Base-by-base conservation (phyloP, 2,113 vertebrate genomes). In the Grus americana region DNA sequence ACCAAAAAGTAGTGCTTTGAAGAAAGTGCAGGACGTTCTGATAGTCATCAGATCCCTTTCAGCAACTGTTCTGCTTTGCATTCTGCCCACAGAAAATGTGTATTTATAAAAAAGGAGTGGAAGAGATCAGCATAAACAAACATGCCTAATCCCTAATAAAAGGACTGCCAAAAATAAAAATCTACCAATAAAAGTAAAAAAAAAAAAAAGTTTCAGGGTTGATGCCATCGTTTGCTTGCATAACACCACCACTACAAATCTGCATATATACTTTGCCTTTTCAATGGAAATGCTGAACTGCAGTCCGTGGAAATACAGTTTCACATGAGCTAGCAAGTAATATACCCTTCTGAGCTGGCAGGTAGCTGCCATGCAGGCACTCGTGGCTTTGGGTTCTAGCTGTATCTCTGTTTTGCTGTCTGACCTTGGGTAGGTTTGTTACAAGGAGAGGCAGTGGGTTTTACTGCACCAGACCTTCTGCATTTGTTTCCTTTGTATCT, bases 101-200 rank as follows among this genome's bases (percentile, higher is more conserved):
- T 65, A 85, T 86, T 97, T 96, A 79, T 92, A 95, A 95, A 88
- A 67, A 70, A 52, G 52, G 42, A 86, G 50, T 59, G 47, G 91
- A 75, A 90, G 93, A 75, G 84, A 15, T 70, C 52, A 73, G 21
- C 26, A 49, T 26, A 89, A 89, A 91, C 36, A 91, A 95, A 91
- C 55, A 40, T 6, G 5, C 34, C 27, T 85, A 80, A 87, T 85
- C 34, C 38, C 27, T 61, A 76, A 87, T 46, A 92, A 79, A 54
- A 81, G 27, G 59, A 50, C 24, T 63, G 18, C 32, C 21, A 76
- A 87, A 92, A 93, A 70, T n/a, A 84, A 85, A 92, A 78, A 83
- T 47, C 27, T 75, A 84, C 40, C 49, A 54, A 91, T 68, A 62
- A 38, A 92, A 86, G 21, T 72, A 67, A 79, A 57, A 15, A 26